Evolutionary conservation across 2,113 vertebrate species (phyloP).

Genomic region (Elgaria multicarinata): DNA sequence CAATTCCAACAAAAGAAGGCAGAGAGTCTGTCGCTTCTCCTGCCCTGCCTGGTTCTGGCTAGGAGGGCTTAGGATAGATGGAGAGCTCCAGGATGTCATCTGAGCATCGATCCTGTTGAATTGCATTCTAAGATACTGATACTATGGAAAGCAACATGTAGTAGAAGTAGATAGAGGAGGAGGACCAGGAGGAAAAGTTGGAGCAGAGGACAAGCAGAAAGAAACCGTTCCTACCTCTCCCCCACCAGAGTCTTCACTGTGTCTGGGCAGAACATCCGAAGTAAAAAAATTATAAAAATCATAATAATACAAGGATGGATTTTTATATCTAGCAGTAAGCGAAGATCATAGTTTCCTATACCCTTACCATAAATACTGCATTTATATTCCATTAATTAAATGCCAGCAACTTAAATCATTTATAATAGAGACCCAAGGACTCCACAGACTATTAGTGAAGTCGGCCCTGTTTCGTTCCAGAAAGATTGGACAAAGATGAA

Average conservation of each 20-base stretch:
- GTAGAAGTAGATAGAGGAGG: background rate
- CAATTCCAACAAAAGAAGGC: too few species aligned
- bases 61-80: too few species aligned
- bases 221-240: too few species aligned
- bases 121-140: background rate
- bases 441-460: slow-evolving; percentile 65
- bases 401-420: slow-evolving; percentile 67
- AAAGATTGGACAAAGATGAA: slow-evolving; percentile 50
- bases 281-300: slow-evolving; percentile 1
- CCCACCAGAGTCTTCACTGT: background rate
- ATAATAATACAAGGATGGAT: background rate
- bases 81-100: too few species aligned
- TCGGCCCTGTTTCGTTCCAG: slow-evolving; percentile 55
- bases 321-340: slow-evolving; percentile 29
- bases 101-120: too few species aligned
- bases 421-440: slow-evolving; percentile 58
- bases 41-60: too few species aligned
- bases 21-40: too few species aligned
- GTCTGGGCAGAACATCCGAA: slow-evolving; percentile 10
- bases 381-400: slow-evolving; percentile 71
- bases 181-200: background rate
- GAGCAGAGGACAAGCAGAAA: background rate
- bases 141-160: background rate
- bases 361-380: slow-evolving; percentile 52
- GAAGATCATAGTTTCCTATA: slow-evolving; percentile 47